phyloP scores from a whole-genome alignment of 2,113 vertebrate genomes.

The Hypanus sabinus region DNA sequence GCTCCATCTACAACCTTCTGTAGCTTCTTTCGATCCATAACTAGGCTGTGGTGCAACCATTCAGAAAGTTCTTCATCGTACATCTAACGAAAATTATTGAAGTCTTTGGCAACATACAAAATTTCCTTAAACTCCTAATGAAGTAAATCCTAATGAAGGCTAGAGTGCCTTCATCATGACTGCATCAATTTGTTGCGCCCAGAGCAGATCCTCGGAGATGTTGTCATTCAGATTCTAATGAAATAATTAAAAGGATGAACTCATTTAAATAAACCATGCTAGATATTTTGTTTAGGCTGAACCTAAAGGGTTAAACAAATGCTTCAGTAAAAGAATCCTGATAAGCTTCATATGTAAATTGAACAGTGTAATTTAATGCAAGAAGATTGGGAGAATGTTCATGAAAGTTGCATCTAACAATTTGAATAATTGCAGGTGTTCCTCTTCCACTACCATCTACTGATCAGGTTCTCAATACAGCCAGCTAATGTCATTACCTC shows the following conservation, averaged over 20 bases:
- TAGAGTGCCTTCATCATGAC: no score
- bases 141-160: no score
- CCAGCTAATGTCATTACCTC: background rate
- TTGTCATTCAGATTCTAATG: background rate
- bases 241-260: background rate
- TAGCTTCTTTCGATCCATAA: no score
- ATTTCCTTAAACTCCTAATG: no score
- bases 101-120: no score
- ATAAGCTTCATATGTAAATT: background rate
- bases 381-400: background rate
- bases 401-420: slow-evolving; percentile 24
- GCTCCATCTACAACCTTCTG: no score
- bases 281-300: background rate
- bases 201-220: no score
- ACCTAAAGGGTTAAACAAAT: background rate
- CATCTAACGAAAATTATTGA: no score
- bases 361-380: background rate
- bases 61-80: no score
- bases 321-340: background rate
- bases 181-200: no score
- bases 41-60: no score
- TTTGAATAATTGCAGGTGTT: slow-evolving; percentile 7
- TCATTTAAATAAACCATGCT: background rate
- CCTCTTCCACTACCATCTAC: background rate
- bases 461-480: slow-evolving; percentile 1